These are phyloP conservation scores for Tragelaphus strepsiceros DNA, from an alignment of 2,113 vertebrate genomes.

Conservation along the genomic window DNA sequence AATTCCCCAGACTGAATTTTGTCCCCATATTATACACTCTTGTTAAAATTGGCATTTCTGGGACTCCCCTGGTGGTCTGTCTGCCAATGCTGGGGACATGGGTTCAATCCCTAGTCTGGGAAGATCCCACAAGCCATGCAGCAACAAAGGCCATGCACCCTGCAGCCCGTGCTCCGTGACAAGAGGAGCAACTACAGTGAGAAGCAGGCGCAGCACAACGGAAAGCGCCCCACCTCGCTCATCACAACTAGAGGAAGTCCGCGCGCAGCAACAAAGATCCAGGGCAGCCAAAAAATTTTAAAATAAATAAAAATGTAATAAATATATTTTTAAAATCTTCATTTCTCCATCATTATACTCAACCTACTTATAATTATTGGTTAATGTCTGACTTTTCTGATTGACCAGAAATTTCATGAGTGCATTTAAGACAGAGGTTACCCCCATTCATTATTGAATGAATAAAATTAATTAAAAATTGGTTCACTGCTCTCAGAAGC, in stretches of 20 bases:
- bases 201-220: accelerated
- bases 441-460: background rate
- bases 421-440: background rate
- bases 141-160: background rate
- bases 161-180: background rate
- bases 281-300: background rate
- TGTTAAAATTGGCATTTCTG: background rate
- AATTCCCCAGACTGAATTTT: background rate
- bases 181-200: too few relatives aligned
- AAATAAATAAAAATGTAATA: background rate
- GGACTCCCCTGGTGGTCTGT: background rate
- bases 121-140: background rate
- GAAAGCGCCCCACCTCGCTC: background rate
- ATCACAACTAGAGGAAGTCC: background rate
- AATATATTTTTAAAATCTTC: background rate
- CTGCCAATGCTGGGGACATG: background rate
- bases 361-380: background rate
- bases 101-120: background rate
- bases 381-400: background rate
- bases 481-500: background rate
- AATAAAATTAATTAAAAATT: constrained; percentile 1
- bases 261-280: accelerated
- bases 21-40: background rate
- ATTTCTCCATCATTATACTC: background rate
- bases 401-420: background rate